Percentiles rank a stretch among this genome's conserved stretches.
Conservation (phyloP, 1,140 invertebrate genomes). For the Diabrotica undecimpunctata region DNA sequence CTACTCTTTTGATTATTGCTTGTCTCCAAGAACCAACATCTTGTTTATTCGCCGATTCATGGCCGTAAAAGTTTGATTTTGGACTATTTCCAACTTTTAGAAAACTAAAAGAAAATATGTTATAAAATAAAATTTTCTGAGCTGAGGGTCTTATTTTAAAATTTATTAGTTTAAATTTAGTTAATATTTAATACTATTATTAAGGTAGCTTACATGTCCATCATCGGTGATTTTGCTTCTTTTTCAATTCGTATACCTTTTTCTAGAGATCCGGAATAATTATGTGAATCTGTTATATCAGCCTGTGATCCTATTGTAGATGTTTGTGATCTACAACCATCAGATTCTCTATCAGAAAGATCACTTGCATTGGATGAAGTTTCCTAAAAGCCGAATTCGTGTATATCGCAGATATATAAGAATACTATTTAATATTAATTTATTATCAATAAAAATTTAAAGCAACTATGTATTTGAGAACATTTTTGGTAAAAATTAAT, state of each 20-base stretch:
- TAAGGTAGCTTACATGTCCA: slow-evolving; percentile 70
- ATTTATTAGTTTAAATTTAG: too few species aligned
- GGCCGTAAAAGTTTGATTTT: slow-evolving; percentile 48
- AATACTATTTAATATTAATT: not conserved
- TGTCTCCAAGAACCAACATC: slow-evolving; percentile 76
- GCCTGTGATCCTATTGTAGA: slow-evolving; percentile 51
- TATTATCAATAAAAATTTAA: too few species aligned
- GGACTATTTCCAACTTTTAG: slow-evolving; percentile 78
- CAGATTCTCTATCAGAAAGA: slow-evolving; percentile 46
- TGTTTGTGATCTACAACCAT: slow-evolving; percentile 53
- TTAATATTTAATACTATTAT: not conserved
- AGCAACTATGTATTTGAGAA: too few species aligned
- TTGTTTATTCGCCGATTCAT: slow-evolving; percentile 41
- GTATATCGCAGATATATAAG: too few species aligned
- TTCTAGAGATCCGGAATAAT: slow-evolving; percentile 50
- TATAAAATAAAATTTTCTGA: not conserved
- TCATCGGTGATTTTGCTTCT: slow-evolving; percentile 70
- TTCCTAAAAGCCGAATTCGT: too few species aligned
- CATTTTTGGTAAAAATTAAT: too few species aligned
- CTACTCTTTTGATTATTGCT: slow-evolving; percentile 83
- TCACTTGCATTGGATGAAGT: slow-evolving; percentile 18
- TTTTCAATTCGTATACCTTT: slow-evolving; percentile 47
- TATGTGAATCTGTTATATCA: slow-evolving; percentile 34
- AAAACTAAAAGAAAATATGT: slow-evolving; percentile 55
- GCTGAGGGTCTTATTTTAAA: too few species aligned